Evolutionary conservation across 2,797 vertebrate species (phyloP), one percentile per base, ranked within the genome.

Genomic region (Poeciliopsis infans): DNA sequence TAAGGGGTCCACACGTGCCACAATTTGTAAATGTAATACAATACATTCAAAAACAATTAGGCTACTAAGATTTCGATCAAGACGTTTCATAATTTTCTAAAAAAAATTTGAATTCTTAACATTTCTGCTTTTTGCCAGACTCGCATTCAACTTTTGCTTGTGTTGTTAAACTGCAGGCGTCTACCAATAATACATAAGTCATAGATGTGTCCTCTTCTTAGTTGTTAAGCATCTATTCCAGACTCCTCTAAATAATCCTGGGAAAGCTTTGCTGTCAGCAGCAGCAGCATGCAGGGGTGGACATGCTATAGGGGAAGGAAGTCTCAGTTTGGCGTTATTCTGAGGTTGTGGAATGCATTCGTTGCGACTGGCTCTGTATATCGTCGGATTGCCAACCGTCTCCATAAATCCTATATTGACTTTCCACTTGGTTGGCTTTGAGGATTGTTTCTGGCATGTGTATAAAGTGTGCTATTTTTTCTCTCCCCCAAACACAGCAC

Each of bases 1-100:
- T 99, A 95, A 97, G 97, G 97, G 96, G 55, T 83, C 90, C 47
- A 79, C 70, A 76, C 23, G 49, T 41, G 39, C 36, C 57, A 70
- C 0, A 83, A 25, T 16, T 36, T 39, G 55, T 51, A 8, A 8
- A 49, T 41, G 8, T 28, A 43, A 74, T 11, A 39, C 31, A 28
- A 18, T 28, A 13, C 0, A 45, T 45, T 13, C 13, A n/a, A 28
- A 4, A 7, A 46, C 61, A 1, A 59, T 53, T 10, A 31, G 31
- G 31, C 31, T 31, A 33, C 23, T 46, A 12, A 8, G 6, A 41
- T 76, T 66, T 75, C 6, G 4, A 1, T 20, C 31, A 64, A 64
- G 16, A 20, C 8, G 16, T 64, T 33, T 64, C 20, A 18, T 36
- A 2, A 1, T 13, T 3, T 45, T 66, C n/a, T n/a, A n/a, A n/a